These are phyloP conservation scores for Penaeus japonicus DNA, from an alignment of 1,140 invertebrate species.

Conservation along the genomic window DNA sequence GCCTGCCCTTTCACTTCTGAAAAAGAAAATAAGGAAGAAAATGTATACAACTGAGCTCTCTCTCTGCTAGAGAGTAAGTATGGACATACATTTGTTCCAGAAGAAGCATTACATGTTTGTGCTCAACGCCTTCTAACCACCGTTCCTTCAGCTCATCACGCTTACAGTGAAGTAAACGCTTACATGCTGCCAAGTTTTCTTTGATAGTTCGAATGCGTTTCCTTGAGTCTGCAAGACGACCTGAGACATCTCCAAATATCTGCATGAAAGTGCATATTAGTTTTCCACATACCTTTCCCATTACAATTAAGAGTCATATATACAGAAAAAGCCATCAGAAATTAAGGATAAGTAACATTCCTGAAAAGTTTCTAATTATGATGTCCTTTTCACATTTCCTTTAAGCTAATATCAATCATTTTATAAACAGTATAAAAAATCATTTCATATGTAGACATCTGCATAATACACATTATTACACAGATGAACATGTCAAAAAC, in stretches of 20 bases:
- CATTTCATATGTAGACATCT: neutral
- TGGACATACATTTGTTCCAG: constrained; percentile 81
- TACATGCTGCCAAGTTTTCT: constrained; percentile 89
- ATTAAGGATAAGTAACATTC: too few species aligned
- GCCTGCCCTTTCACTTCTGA: too few species aligned
- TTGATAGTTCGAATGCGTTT: constrained; percentile 85
- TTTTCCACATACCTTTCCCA: neutral
- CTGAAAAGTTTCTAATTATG: too few species aligned
- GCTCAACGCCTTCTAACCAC: constrained; percentile 91
- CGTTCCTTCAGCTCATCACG: constrained; percentile 91
- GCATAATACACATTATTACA: neutral
- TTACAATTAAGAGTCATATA: neutral
- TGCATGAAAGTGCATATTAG: constrained; percentile 59
- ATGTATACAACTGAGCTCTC: neutral
- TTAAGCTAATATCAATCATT: too few species aligned
- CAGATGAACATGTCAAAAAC: neutral
- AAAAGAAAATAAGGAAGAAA: too few species aligned
- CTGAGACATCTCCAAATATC: constrained; percentile 84
- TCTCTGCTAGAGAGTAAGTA: neutral
- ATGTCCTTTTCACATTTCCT: too few species aligned
- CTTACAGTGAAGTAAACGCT: constrained; percentile 86
- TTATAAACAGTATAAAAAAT: neutral
- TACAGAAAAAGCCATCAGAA: too few species aligned
- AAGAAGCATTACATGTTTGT: constrained; percentile 86
- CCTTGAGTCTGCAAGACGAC: constrained; percentile 79